These are phyloP conservation scores for Eristalis tenax DNA, from an alignment of 2,888 invertebrate species.

Conservation along the genomic window DNA sequence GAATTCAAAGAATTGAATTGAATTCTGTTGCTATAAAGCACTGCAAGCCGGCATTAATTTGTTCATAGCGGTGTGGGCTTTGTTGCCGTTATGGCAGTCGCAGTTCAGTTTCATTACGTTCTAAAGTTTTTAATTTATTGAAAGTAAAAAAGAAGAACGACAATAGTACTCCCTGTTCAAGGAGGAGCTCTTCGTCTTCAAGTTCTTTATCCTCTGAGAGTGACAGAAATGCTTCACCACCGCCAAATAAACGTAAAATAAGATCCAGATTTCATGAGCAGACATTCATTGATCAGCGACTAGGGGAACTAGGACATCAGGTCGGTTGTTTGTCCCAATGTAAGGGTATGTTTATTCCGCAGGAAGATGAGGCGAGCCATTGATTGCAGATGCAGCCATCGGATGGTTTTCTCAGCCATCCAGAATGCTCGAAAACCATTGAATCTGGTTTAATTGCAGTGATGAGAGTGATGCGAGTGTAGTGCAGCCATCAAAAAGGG, in stretches of 20 bases:
- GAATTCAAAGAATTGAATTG: not conserved
- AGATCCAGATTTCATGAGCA: not conserved
- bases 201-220: not conserved
- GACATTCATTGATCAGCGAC: not conserved
- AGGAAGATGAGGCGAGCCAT: not conserved
- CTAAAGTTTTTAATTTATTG: no score
- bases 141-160: no score
- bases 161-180: no score
- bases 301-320: constrained; percentile 1
- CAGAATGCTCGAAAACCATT: no score
- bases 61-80: not conserved
- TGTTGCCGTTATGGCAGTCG: not conserved
- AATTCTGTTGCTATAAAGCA: no score
- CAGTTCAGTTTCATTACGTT: not conserved
- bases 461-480: no score
- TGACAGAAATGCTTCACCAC: constrained; percentile 2
- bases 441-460: no score
- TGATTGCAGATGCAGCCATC: not conserved
- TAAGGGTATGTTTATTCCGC: constrained; percentile 24
- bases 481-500: no score
- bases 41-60: no score
- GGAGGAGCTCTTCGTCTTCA: not conserved
- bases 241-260: not conserved
- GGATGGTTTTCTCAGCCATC: no score
- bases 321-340: constrained; percentile 5